Evolutionary conservation across 2,797 vertebrate species (phyloP), one percentile per base, ranked within the genome.

Genomic region (Periparus ater): DNA sequence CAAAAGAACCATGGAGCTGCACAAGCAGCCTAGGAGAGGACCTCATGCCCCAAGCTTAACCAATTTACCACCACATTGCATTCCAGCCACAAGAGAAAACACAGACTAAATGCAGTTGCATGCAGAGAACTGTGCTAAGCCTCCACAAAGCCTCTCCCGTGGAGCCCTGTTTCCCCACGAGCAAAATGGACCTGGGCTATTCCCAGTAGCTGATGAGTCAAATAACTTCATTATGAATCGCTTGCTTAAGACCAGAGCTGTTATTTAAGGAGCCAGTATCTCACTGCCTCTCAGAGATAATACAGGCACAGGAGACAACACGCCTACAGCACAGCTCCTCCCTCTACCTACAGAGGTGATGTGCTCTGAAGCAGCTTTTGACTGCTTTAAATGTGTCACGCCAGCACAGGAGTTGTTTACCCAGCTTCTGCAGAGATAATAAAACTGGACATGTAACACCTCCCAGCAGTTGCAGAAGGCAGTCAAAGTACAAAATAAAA

Each of bases 151-250:
- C 55, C 36, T 93, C 92, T 96, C 70, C 58, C 58, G 82, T n/a
- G 60, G n/a, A 93, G 13, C 51, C 36, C 78, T 34, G 53, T 93
- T 75, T 95, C 78, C 71, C 67, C 60, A 80, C 1, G 13, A 70
- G 78, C 63, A 74, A 94, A 90, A 76, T 18, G n/a, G 72, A 90
- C 54, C 77, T 65, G 47, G 32, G 77, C 63, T 90, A 94, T 91
- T 95, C 85, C 47, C 92, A 93, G n/a, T 29, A 93, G 83, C 32
- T 78, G 85, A 70, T 89, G 88, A 96, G 78, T 95, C 94, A 97
- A 96, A 45, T 32, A 83, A 75, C 70, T 84, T 84, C 1, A 8
- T 89, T 91, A 95, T 66, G 86, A 96, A 97, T 94, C 0, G 1
- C 76, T 94, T 93, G 77, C 66, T 89, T 85, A 92, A 96, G 67